phyloP scores from a whole-genome alignment of 2,113 vertebrate species.

The Marcusenius ussheri region DNA sequence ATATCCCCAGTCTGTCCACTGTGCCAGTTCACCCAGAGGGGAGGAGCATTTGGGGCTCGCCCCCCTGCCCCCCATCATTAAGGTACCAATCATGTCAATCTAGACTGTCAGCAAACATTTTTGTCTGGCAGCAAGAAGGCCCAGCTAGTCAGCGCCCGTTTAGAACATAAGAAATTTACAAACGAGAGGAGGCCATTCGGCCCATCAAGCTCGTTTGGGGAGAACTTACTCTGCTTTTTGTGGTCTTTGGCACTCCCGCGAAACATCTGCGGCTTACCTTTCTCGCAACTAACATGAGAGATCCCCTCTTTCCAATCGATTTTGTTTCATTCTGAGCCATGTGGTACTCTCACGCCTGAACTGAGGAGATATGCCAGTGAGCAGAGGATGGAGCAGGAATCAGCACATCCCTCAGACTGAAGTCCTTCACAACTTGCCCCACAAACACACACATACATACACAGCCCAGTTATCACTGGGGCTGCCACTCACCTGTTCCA shows the following conservation, averaged over 20 bases:
- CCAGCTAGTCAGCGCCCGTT: not conserved
- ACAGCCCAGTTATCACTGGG: not conserved
- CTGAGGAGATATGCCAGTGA: not conserved
- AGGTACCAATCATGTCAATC: not conserved
- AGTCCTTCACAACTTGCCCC: not conserved
- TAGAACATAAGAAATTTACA: no score
- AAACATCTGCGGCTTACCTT: not conserved
- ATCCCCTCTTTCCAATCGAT: not conserved
- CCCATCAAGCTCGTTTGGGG: no score
- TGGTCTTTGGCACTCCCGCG: not conserved
- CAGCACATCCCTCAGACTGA: not conserved
- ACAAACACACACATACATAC: not conserved
- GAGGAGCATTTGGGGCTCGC: not conserved
- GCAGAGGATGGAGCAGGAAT: not conserved
- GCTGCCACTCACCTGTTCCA: not conserved
- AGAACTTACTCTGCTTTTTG: not conserved
- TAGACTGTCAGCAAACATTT: not conserved
- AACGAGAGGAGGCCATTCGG: no score
- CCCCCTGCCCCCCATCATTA: not conserved
- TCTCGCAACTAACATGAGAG: not conserved
- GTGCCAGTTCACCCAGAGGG: not conserved
- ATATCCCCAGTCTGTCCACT: not conserved
- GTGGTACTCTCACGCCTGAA: not conserved
- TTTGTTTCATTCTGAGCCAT: not conserved
- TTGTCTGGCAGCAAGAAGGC: not conserved